Evolutionary conservation across 2,113 vertebrate species (phyloP), one percentile per base, ranked within the genome.

Genomic region (Leptocoma aspasia): DNA sequence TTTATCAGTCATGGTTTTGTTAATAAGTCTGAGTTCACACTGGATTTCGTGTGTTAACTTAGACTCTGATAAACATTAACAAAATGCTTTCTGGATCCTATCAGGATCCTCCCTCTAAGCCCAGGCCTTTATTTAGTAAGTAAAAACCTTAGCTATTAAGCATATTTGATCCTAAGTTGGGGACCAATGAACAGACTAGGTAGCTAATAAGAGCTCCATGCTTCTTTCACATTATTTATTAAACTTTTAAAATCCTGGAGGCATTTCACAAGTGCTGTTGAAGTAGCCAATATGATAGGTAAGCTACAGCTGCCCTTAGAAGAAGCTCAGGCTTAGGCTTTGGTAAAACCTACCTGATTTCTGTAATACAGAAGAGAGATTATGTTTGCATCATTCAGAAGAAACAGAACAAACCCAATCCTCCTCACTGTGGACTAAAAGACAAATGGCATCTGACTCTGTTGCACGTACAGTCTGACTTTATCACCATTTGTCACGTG

Each of bases 361-460:
- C 11, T 49, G 17, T 37, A 52, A 52, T 9, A n/a, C 15, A 20
- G 54, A 70, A 66, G 15, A 75, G 26, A 68, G 9, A 7, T 53
- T 45, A n/a, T 6, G 4, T 53, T 78, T 0, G 0, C 24, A 52
- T 56, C 57, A 33, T 69, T 88, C 35, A 30, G 45, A 69, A 60
- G n/a, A 65, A 94, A 82, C 7, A 69, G 37, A 60, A 53, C 35
- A 71, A 82, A 35, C 11, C 9, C 18, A 18, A 12, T 53, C 11
- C 6, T 47, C 0, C 0, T 28, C 54, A 54, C 39, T 59, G 18
- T 27, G 8, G 24, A 45, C 75, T 75, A 65, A 68, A 68, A 27
- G 12, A 44, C 15, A 28, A 89, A 52, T 3, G 9, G n/a, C 20
- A 64, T 56, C 24, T 64, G n/a, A 68, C 65, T 66, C 39, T 71